These are phyloP conservation scores for Promerops cafer DNA, from an alignment of 2,113 vertebrate species.

Conservation along the genomic window DNA sequence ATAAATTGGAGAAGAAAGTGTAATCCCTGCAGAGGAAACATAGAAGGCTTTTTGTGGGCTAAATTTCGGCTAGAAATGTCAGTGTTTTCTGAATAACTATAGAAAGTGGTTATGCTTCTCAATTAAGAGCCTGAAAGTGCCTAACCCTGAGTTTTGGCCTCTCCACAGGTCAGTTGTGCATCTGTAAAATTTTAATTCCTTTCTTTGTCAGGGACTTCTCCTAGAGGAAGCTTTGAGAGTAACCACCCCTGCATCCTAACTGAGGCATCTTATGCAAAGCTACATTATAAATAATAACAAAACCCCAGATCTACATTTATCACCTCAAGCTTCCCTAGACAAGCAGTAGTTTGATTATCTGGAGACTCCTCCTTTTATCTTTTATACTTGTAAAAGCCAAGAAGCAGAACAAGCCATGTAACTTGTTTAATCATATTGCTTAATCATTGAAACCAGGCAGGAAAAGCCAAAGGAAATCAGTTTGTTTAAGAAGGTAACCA, in stretches of 20 bases:
- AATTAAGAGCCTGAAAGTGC: not conserved
- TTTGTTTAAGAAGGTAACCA: not conserved
- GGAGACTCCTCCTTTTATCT: not conserved
- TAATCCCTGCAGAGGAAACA: not conserved
- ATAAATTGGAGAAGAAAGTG: not conserved
- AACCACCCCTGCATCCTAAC: not conserved
- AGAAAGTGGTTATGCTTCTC: not conserved
- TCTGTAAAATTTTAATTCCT: not conserved
- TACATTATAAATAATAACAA: not conserved
- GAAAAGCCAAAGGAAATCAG: not conserved
- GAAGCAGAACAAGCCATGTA: not conserved
- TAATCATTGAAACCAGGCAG: not conserved
- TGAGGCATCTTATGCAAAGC: not conserved
- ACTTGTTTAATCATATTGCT: not conserved
- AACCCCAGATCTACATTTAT: rapidly evolving
- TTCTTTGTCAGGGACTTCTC: not conserved
- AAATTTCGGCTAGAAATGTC: not conserved
- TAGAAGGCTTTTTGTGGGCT: not conserved
- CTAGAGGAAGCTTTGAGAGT: not conserved
- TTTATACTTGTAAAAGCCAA: not conserved
- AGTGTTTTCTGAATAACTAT: not conserved
- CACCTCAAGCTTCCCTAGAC: not conserved
- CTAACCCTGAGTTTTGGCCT: not conserved
- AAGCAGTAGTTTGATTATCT: not conserved
- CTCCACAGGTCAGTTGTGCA: not conserved